Evolutionary conservation across 2,888 invertebrate species (phyloP), one percentile per base, ranked within the genome.

Genomic region (Beris chalybata): DNA sequence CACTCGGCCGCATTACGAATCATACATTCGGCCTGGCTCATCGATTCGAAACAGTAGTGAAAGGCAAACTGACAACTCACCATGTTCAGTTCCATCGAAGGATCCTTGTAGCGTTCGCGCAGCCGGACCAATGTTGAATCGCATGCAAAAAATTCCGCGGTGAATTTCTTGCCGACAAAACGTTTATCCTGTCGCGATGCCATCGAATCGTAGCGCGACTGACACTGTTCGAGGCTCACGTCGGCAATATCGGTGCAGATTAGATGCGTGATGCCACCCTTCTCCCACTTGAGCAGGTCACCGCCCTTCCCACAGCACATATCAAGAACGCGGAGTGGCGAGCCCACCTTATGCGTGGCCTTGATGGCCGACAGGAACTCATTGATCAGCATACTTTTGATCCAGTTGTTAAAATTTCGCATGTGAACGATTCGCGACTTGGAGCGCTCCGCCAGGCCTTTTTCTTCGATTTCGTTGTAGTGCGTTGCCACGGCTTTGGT

Each of bases 251-350:
- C 97, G 55, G 92, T 91, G 81, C 94, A 95, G 66, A 96, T 89
- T 15, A 95, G 83, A 80, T 93, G 91, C 2, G 87, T 85, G 58
- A 96, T 91, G 68, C 86, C 82, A 1, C 86, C 90, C 77, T 92
- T 94, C 68, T 87, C 87, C 95, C 98, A 99, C 81, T 99, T 99
- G n/a, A 92, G 84, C 44, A 99, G 83, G 80, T 99, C 99, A 2
- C 99, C 99, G 22, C 99, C 99, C 84, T 99, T 99, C 1, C 99
- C 99, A 78, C 97, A 97, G 74, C 97, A 95, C 84, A 99, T 89
- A 79, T 99, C 99, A 63, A 97, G 82, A 0, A 95, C 93, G 67
- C 86, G 84, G 38, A 92, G 73, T 0, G 87, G 84, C 64, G 85
- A 84, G n/a, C 89, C 89, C 70, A 87, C 84, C 70, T 86, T 86